Base-by-base conservation (phyloP, 1,140 invertebrate species). In the Drosophila littoralis region DNA sequence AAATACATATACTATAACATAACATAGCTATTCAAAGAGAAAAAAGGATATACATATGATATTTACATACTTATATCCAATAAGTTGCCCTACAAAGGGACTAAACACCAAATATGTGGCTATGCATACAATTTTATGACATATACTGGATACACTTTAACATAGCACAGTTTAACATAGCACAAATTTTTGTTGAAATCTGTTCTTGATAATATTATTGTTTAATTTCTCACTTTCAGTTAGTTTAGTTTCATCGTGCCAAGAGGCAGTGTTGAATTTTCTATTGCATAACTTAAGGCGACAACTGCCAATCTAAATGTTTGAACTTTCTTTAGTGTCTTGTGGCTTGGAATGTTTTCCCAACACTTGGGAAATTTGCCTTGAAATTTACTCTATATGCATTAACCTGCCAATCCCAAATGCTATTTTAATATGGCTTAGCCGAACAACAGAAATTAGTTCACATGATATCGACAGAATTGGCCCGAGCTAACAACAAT, bases 321-420 rank as follows among this genome's bases (percentile, higher is more conserved):
- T 45, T 45, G 13, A 2, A 8, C 28, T 36, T 36, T 36, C n/a
- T n/a, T 2, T 10, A 33, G 12, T 12, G 8, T 15, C 50, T 8
- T 12, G 36, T 13, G 43, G 43, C 42, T 17, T 36, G 22, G 32
- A 10, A 38, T 68, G 28, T 70, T 75, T 57, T 9, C 48, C 2
- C 52, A 64, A 54, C 43, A 22, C 63, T 46, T 38, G 32, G n/a
- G n/a, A n/a, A 54, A 52, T 13, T 15, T 36, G 38, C 13, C 48
- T 74, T 40, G 15, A 67, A 68, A 71, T 71, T 79, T 75, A 75
- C 71, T 43, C 42, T 48, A 38, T 42, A n/a, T 40, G 36, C 66
- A 78, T 75, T 59, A 82, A 70, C 64, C 48, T 46, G 35, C 48
- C 61, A 68, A 60, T 60, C 35, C 36, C 45, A 43, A 45, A 13